These are phyloP conservation scores for Glaucopsyche alexis DNA, from an alignment of 2,888 invertebrate species.

Conservation along the genomic window DNA sequence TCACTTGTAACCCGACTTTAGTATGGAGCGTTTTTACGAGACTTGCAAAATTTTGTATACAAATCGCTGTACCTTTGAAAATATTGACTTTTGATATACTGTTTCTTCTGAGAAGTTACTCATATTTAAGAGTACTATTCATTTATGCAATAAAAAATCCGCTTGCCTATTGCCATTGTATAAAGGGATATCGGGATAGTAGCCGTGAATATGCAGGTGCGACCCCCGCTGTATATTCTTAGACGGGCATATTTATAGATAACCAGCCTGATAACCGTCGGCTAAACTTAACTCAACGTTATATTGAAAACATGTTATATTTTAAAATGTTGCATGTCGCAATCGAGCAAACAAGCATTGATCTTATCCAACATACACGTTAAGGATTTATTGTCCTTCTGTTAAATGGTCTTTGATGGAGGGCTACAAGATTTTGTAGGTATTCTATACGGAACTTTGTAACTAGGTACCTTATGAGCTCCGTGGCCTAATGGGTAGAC, in stretches of 20 bases:
- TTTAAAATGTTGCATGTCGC: conserved; percentile 10
- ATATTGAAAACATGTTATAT: conserved; percentile 16
- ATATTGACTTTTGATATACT: too few species aligned
- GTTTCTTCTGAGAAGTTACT: too few species aligned
- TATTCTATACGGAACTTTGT: too few species aligned
- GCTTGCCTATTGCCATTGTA: not conserved
- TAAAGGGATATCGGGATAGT: not conserved
- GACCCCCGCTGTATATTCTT: conserved; percentile 71
- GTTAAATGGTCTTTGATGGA: not conserved
- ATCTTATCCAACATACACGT: not conserved
- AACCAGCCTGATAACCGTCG: conserved; percentile 61
- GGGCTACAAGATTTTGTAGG: not conserved
- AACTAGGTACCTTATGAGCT: too few species aligned
- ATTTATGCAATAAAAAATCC: too few species aligned
- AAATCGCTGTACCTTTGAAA: too few species aligned
- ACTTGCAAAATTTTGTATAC: too few species aligned
- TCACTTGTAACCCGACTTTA: too few species aligned
- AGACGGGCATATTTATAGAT: conserved; percentile 70
- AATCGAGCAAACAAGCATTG: conserved; percentile 2
- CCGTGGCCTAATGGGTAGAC: too few species aligned
- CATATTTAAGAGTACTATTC: too few species aligned
- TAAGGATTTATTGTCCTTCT: not conserved
- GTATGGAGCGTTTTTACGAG: too few species aligned
- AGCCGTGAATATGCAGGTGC: conserved; percentile 53
- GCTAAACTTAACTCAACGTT: not conserved